Conservation (phyloP, 2,113 vertebrate genomes). For the Craseonycteris thonglongyai region DNA sequence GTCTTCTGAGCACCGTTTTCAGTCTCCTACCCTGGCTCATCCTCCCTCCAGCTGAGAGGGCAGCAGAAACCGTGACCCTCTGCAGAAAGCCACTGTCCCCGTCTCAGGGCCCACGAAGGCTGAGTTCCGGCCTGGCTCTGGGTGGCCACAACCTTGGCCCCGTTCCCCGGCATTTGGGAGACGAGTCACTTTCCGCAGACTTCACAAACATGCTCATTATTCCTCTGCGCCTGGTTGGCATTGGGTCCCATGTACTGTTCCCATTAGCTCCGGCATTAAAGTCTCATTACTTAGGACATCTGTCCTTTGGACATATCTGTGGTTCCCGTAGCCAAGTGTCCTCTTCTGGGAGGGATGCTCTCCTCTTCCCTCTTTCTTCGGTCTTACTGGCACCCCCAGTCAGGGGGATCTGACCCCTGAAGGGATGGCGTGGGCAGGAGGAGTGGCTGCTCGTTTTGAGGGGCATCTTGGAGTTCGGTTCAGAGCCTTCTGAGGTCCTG, state of each 20-base stretch:
- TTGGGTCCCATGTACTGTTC: constrained; percentile 63
- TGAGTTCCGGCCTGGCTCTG: not conserved
- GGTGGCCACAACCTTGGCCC: not conserved
- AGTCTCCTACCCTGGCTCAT: too few relatives aligned
- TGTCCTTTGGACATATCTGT: constrained; percentile 57
- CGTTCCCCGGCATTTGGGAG: not conserved
- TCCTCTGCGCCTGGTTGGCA: constrained; percentile 57
- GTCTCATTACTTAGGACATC: constrained; percentile 70
- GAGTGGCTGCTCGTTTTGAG: not conserved
- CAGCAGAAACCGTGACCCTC: not conserved
- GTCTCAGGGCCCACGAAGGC: not conserved
- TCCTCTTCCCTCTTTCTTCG: not conserved
- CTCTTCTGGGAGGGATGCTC: constrained; percentile 45
- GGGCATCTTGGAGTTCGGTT: not conserved
- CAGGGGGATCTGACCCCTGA: not conserved
- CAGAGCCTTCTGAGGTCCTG: not conserved
- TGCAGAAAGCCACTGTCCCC: not conserved
- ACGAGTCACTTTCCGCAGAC: not conserved
- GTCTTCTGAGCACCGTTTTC: not conserved
- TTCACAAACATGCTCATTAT: constrained; percentile 36
- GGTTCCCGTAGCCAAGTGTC: constrained; percentile 54
- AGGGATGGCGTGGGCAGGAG: not conserved
- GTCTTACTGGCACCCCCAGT: not conserved
- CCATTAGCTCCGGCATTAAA: constrained; percentile 70
- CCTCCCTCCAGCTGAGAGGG: not conserved